Evolutionary conservation across 2,888 invertebrate species (phyloP).

Genomic region (Drosophila putrida): DNA sequence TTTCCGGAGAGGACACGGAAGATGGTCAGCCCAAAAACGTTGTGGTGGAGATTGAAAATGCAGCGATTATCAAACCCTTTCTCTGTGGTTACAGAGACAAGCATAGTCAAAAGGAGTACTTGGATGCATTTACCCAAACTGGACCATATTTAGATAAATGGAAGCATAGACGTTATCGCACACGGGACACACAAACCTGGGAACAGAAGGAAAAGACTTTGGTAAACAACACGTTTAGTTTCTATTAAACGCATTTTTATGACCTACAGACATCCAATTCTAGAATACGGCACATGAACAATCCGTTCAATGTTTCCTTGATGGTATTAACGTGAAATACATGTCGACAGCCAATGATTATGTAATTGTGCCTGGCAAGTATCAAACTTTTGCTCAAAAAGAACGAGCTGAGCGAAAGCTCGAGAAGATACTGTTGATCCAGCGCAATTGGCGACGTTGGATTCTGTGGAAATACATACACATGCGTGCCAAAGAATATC

Average conservation of each 20-base stretch:
- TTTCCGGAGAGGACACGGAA: conserved; percentile 85
- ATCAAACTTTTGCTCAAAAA: conserved; percentile 89
- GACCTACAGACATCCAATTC: background rate
- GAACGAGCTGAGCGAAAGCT: conserved; percentile 87
- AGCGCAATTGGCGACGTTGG: conserved; percentile 86
- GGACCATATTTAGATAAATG: conserved; percentile 83
- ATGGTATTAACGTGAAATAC: conserved; percentile 81
- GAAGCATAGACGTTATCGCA: conserved; percentile 70
- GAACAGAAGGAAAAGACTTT: conserved; percentile 81
- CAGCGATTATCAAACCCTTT: conserved; percentile 90
- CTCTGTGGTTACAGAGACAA: conserved; percentile 92
- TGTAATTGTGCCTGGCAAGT: conserved; percentile 87
- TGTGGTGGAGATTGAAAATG: conserved; percentile 88
- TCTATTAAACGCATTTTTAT: too few species aligned
- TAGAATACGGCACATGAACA: conserved; percentile 83
- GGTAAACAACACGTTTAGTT: conserved; percentile 54
- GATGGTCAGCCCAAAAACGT: conserved; percentile 85
- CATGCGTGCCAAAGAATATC: conserved; percentile 86
- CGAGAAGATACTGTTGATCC: conserved; percentile 88
- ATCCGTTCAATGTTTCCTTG: conserved; percentile 83
- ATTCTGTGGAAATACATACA: conserved; percentile 86
- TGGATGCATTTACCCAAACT: conserved; percentile 94
- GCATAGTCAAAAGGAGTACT: conserved; percentile 89
- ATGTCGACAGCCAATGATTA: conserved; percentile 89
- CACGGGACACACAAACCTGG: conserved; percentile 89